Percentiles rank a stretch among this genome's conserved stretches.
phyloP scores from a whole-genome alignment of 53 echinoderm and acorn worm species.

The Mesocentrotus franciscanus region DNA sequence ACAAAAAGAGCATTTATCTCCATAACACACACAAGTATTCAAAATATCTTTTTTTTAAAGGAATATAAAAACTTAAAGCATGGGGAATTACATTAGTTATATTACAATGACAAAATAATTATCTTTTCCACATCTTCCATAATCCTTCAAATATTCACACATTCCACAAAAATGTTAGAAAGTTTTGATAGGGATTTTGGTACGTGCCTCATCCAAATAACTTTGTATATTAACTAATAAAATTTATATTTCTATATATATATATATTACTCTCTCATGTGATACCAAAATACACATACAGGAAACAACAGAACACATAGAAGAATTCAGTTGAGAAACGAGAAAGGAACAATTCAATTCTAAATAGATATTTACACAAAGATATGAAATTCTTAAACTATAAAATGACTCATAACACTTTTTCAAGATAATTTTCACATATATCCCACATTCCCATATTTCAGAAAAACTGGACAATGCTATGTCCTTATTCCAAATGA shows the following conservation, averaged over 20 bases:
- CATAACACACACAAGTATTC: too few relatives aligned
- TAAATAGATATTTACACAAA: neutral
- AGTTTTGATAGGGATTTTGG: neutral
- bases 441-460: conserved; percentile 11
- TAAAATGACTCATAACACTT: neutral
- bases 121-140: neutral
- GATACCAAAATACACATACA: conserved; percentile 31
- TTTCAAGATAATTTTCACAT: neutral
- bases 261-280: conserved; percentile 50
- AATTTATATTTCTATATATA: conserved; percentile 35
- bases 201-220: neutral
- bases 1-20: too few relatives aligned
- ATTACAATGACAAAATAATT: neutral
- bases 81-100: neutral
- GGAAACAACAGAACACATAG: neutral
- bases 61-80: too few relatives aligned
- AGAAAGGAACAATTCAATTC: neutral
- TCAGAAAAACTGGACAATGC: neutral
- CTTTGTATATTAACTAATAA: neutral
- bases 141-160: neutral
- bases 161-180: neutral
- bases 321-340: neutral
- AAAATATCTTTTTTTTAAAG: too few relatives aligned
- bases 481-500: neutral
- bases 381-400: neutral